Conservation (phyloP, 2,888 invertebrate genomes). For the Syritta pipiens region DNA sequence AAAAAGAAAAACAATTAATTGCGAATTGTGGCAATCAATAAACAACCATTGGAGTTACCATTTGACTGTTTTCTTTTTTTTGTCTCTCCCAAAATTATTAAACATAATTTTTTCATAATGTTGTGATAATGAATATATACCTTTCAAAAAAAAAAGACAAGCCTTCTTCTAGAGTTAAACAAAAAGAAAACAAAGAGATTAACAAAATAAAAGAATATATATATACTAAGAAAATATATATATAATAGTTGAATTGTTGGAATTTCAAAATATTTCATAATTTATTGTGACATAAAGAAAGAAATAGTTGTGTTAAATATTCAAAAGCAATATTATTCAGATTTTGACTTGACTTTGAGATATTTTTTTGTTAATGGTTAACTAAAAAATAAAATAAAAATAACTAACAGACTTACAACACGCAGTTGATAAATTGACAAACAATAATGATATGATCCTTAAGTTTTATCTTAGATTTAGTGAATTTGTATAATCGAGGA, state of each 20-base stretch:
- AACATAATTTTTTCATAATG: conserved; percentile 51
- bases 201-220: conserved; percentile 5
- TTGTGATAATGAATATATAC: conserved; percentile 68
- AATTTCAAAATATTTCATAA: conserved; percentile 30
- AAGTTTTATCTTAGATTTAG: conserved; percentile 36
- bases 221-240: background rate
- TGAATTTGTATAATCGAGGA: conserved; percentile 34
- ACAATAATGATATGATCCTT: conserved; percentile 14
- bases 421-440: conserved; percentile 30
- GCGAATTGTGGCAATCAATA: conserved; percentile 64
- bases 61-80: conserved; percentile 49
- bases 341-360: conserved; percentile 28
- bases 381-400: conserved; percentile 4
- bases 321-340: background rate
- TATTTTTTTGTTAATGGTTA: conserved; percentile 33
- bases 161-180: conserved; percentile 65
- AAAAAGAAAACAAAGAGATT: conserved; percentile 25
- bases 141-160: conserved; percentile 55
- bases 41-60: conserved; percentile 45
- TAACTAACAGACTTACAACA: conserved; percentile 28
- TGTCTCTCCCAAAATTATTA: background rate
- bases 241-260: conserved; percentile 58
- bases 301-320: conserved; percentile 32
- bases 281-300: conserved; percentile 14
- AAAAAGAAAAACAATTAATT: conserved; percentile 24